Evolutionary conservation across 2,113 vertebrate genomes (phyloP), one percentile per base, ranked within the genome.

Genomic region (Phocoena sinus): DNA sequence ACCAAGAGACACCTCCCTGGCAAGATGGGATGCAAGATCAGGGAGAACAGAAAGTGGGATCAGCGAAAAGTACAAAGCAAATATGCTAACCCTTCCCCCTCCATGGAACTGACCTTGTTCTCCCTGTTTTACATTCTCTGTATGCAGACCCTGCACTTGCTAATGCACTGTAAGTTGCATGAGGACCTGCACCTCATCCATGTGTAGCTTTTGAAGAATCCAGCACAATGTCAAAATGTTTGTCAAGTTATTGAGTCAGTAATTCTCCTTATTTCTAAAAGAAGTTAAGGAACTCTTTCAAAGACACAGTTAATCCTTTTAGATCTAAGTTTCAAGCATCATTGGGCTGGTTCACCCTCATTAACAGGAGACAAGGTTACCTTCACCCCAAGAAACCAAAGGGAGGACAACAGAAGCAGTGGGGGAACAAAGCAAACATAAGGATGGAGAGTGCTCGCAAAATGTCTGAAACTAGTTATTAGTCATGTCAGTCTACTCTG

Each of bases 391-490:
- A 84, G 67, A 88, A 73, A 20, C 50, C 14, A 74, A 65, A 3
- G 0, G 82, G 15, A 38, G 15, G 33, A 28, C 36, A 85, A 36
- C 14, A 80, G 82, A 91, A 73, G 9, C 77, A 67, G 31, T n/a
- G 41, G 68, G 4, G 20, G 63, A 81, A 68, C 23, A 71, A 88
- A 81, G 56, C 33, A 62, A 81, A 74, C 21, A 2, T 1, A 71
- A 71, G 86, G 91, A 56, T 10, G 41, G 81, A 94, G 25, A 85
- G 14, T 25, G 0, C n/a, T 47, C 73, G 5, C 63, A 95, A 2
- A 38, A 21, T 70, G 14, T 47, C 36, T 91, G 67, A 38, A 97
- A 77, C 77, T 18, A 47, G 17, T 50, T 95, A 67, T 41, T 33
- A 95, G 2, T 86, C 80, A 82, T 70, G 89, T 68, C 11, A 20